Conservation (phyloP, 2,113 vertebrate species). For the Peromyscus maniculatus region DNA sequence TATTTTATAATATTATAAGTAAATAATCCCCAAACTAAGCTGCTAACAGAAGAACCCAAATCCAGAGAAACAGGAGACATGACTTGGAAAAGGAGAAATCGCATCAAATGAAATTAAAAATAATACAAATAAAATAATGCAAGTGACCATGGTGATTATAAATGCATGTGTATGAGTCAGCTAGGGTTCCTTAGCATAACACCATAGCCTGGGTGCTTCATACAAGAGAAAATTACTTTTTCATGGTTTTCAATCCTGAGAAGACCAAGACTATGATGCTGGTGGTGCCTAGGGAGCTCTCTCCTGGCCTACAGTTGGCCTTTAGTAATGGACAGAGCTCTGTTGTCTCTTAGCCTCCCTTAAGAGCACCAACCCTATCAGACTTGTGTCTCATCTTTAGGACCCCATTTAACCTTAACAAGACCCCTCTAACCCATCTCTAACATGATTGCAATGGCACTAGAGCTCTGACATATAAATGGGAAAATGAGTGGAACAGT, state of each 20-base stretch:
- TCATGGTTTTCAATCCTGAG: not conserved
- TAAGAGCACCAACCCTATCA: not conserved
- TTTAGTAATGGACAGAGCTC: not conserved
- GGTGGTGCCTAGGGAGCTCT: not conserved
- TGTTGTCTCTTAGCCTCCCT: not conserved
- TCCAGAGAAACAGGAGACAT: no score
- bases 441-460: not conserved
- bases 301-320: not conserved
- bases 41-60: not conserved
- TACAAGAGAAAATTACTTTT: not conserved
- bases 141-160: not conserved
- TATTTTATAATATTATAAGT: not conserved
- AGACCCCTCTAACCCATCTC: not conserved
- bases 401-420: not conserved
- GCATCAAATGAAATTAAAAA: conserved; percentile 36
- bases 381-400: not conserved
- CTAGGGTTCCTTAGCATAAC: not conserved
- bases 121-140: not conserved
- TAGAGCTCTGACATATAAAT: not conserved
- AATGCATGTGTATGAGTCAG: not conserved
- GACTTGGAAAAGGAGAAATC: not conserved
- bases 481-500: not conserved
- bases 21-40: not conserved
- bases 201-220: not conserved
- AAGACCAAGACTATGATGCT: not conserved